These are phyloP conservation scores for Macquaria australasica DNA, from an alignment of 2,113 vertebrate species.

Conservation along the genomic window DNA sequence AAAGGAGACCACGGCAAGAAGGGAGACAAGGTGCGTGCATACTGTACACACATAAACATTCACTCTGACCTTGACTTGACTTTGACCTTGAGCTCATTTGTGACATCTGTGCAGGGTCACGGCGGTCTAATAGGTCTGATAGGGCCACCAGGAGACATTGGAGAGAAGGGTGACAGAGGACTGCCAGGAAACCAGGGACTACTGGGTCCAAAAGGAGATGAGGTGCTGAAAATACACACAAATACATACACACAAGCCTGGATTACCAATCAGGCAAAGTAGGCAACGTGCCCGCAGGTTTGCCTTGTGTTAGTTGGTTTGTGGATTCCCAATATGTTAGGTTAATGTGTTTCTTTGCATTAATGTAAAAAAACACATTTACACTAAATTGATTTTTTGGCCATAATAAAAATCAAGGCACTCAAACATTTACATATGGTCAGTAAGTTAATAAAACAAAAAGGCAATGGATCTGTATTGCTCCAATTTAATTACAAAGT, in stretches of 20 bases:
- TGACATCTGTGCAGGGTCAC: conserved; percentile 88
- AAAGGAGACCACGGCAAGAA: conserved; percentile 95
- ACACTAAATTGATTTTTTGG: neutral
- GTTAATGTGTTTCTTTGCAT: neutral
- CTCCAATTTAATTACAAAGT: neutral
- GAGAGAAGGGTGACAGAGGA: conserved; percentile 97
- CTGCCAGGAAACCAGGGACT: conserved; percentile 93
- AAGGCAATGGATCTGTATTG: neutral
- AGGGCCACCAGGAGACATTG: conserved; percentile 94
- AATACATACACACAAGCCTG: neutral
- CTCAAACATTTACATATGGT: neutral
- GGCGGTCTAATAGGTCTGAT: conserved; percentile 97
- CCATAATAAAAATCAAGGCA: neutral
- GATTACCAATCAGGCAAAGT: neutral
- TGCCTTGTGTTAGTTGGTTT: too few species aligned
- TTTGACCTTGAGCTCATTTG: conserved; percentile 8
- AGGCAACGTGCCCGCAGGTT: neutral
- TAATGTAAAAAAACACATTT: neutral
- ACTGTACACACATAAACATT: neutral
- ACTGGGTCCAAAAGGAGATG: conserved; percentile 93
- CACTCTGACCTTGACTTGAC: neutral
- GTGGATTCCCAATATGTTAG: neutral
- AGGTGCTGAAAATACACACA: conserved; percentile 81
- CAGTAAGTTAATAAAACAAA: neutral
- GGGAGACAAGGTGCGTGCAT: conserved; percentile 91